These are phyloP conservation scores for Apeltes quadracus DNA, from an alignment of 2,113 vertebrate species.

Conservation along the genomic window DNA sequence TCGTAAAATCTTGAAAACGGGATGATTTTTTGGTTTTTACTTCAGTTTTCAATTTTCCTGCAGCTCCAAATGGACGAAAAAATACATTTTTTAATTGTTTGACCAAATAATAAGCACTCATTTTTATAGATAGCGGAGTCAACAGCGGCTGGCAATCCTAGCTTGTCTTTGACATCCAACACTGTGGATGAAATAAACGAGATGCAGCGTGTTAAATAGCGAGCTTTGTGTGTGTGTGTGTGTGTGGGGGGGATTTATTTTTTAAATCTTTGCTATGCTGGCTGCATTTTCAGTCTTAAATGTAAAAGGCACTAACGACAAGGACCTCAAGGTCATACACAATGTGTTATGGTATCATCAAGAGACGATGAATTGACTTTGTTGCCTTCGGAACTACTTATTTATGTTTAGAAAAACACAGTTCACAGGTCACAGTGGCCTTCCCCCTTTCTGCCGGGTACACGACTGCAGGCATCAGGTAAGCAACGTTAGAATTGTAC, in stretches of 20 bases:
- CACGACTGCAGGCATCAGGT: conserved; percentile 15
- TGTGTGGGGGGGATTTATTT: not conserved
- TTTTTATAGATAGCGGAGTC: not conserved
- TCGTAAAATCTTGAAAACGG: too few relatives aligned
- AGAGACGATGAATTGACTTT: not conserved
- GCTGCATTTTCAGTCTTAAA: not conserved
- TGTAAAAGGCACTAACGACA: not conserved
- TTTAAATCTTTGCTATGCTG: not conserved
- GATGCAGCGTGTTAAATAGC: not conserved
- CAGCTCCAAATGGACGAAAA: too few relatives aligned
- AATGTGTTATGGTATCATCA: not conserved
- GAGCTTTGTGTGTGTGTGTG: too few relatives aligned
- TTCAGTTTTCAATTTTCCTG: too few relatives aligned
- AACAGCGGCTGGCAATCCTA: not conserved
- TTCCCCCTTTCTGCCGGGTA: not conserved
- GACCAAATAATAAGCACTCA: not conserved
- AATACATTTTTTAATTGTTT: too few relatives aligned
- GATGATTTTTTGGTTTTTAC: too few relatives aligned
- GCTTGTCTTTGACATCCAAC: not conserved
- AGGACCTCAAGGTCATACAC: too few relatives aligned
- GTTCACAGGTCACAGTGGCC: not conserved
- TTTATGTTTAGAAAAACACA: too few relatives aligned
- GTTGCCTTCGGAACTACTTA: not conserved
- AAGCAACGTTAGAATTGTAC: conserved; percentile 48
- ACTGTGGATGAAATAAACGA: not conserved